phyloP scores from a whole-genome alignment of 2,113 vertebrate species.

The Oncorhynchus nerka region DNA sequence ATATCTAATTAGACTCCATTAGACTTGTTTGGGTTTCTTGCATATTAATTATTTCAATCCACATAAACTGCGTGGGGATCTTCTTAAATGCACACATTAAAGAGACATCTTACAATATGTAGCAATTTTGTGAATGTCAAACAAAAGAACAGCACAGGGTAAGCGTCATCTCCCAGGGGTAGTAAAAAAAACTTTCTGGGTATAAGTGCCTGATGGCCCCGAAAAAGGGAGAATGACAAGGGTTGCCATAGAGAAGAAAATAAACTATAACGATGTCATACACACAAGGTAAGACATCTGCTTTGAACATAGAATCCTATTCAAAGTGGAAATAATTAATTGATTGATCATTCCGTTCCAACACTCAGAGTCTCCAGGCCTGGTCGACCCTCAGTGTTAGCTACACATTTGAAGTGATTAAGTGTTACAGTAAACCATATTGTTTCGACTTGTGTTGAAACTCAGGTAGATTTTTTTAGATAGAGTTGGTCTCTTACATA shows the following conservation, averaged over 20 bases:
- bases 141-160: neutral
- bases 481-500: neutral
- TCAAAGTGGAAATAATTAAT: neutral
- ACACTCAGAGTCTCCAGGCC: neutral
- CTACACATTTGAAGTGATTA: too few species aligned
- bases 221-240: neutral
- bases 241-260: slow-evolving; percentile 23
- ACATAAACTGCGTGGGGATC: neutral
- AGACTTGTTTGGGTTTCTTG: neutral
- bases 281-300: neutral
- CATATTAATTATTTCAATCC: neutral
- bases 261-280: slow-evolving; percentile 17
- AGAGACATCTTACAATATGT: neutral
- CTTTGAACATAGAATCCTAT: neutral
- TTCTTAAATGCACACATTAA: slow-evolving; percentile 47
- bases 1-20: neutral
- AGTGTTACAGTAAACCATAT: too few species aligned
- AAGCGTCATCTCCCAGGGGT: slow-evolving; percentile 1
- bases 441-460: too few species aligned
- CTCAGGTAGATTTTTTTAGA: too few species aligned
- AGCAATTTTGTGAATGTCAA: neutral
- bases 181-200: neutral
- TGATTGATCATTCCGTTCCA: neutral
- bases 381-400: too few species aligned
- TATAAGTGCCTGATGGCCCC: slow-evolving; percentile 10